These are phyloP conservation scores for Tangara arthus DNA, from an alignment of 2,797 vertebrate genomes.

Conservation along the genomic window DNA sequence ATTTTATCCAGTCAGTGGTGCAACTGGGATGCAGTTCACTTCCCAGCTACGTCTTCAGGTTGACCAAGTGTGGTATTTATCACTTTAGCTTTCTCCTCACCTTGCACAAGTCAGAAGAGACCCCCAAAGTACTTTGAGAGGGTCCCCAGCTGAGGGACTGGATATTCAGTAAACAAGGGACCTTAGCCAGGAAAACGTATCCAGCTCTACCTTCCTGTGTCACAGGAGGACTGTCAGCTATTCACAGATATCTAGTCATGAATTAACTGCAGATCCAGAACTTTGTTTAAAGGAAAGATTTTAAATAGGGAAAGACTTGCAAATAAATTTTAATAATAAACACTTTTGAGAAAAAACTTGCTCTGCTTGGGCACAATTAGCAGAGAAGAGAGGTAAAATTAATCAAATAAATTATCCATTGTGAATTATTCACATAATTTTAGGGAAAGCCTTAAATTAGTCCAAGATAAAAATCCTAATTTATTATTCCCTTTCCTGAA, in stretches of 20 bases:
- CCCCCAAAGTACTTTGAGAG: rapidly evolving
- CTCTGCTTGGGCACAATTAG: background rate
- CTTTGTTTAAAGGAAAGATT: background rate
- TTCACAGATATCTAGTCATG: background rate
- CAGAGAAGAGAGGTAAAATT: background rate
- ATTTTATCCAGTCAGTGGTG: background rate
- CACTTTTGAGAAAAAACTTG: background rate
- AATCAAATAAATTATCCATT: background rate
- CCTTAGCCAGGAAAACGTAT: background rate
- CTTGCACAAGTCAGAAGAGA: rapidly evolving
- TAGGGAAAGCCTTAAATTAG: background rate
- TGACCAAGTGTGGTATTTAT: background rate
- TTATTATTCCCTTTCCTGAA: background rate
- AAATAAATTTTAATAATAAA: background rate
- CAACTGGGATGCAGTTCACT: background rate
- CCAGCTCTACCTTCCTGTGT: background rate
- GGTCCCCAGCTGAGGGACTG: background rate
- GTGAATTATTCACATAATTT: background rate
- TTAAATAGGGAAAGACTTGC: background rate
- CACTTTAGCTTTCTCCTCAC: background rate
- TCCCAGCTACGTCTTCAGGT: background rate
- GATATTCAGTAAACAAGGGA: background rate
- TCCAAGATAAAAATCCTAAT: background rate
- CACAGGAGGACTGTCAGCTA: background rate
- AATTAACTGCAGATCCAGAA: background rate